Percentiles rank a stretch among this genome's conserved stretches.
Conservation (phyloP, 1,140 invertebrate genomes). For the Panonychus citri region DNA sequence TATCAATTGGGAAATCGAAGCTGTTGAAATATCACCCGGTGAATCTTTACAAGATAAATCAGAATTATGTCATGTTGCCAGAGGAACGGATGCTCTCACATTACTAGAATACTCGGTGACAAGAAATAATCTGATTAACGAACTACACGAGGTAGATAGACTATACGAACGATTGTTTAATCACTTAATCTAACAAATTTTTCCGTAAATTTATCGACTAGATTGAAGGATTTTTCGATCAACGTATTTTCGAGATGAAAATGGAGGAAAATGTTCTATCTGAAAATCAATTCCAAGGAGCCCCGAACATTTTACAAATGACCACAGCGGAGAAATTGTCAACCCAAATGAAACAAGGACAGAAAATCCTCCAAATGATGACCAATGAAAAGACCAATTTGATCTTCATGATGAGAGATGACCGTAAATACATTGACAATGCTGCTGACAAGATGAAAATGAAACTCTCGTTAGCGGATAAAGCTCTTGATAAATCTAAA, state of each 20-base stretch:
- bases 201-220: not conserved
- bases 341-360: conserved; percentile 34
- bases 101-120: conserved; percentile 62
- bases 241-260: conserved; percentile 42
- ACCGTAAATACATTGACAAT: conserved; percentile 61
- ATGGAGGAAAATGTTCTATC: conserved; percentile 24
- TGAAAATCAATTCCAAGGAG: conserved; percentile 21
- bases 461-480: conserved; percentile 37
- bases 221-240: conserved; percentile 51
- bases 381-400: conserved; percentile 42
- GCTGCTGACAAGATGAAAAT: conserved; percentile 48
- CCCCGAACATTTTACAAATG: conserved; percentile 32
- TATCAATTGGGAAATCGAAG: conserved; percentile 14
- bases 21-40: conserved; percentile 21
- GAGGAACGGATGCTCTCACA: conserved; percentile 51
- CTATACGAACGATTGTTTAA: too few relatives aligned
- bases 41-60: conserved; percentile 6
- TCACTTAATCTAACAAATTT: conserved; percentile 13
- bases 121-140: conserved; percentile 56
- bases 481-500: conserved; percentile 36
- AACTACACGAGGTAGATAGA: conserved; percentile 51
- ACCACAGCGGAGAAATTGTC: conserved; percentile 35
- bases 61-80: conserved; percentile 33
- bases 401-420: conserved; percentile 54
- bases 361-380: conserved; percentile 34